Evolutionary conservation across 2,888 invertebrate genomes (phyloP), one percentile per base, ranked within the genome.

Genomic region (Leptopterna dolabrata): DNA sequence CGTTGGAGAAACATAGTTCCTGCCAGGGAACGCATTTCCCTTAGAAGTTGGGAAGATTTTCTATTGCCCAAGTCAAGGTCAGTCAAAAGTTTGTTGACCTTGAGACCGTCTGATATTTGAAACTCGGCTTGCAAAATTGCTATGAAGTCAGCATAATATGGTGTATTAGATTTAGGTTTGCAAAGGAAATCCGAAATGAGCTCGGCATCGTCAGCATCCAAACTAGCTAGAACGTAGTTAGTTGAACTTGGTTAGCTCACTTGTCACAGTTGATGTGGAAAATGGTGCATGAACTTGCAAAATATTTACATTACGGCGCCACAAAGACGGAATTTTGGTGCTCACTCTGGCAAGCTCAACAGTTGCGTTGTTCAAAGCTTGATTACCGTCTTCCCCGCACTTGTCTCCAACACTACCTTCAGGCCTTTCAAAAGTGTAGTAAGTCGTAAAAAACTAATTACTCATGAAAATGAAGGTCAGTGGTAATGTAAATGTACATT

Each of bases 171-270:
- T 19, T 14, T 89, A 88, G 43, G 90, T 89, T 45, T 88, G 88
- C 13, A 88, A 73, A 80, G 90, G 0, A 90, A 80, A 63, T 91
- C 91, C 63, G 89, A 89, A 14, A 91, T 89, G 36, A 90, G 89
- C 14, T 89, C 85, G 14, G 90, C 83, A 0, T 90, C 89, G 19
- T 89, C 89, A 43, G 88, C 86, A 19, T 90, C 90, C 13, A 91
- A 29, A 24, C 24, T 16, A 7, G 81, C 45, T 4, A 81, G 30
- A 16, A 81, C 81, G 47, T 81, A 30, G 81, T n/a, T n/a, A n/a
- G n/a, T 90, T 89, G 78, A 89, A 90, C 78, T 90, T 90, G 7
- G 90, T 90, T n/a, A 45, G 78, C 71, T 91, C 90, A 11, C 73
- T 29, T 7, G 88, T 89, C 36, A 90, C 89, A n/a, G 88, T 87